phyloP scores from a whole-genome alignment of 2,797 vertebrate species.

The Agapornis canus region DNA sequence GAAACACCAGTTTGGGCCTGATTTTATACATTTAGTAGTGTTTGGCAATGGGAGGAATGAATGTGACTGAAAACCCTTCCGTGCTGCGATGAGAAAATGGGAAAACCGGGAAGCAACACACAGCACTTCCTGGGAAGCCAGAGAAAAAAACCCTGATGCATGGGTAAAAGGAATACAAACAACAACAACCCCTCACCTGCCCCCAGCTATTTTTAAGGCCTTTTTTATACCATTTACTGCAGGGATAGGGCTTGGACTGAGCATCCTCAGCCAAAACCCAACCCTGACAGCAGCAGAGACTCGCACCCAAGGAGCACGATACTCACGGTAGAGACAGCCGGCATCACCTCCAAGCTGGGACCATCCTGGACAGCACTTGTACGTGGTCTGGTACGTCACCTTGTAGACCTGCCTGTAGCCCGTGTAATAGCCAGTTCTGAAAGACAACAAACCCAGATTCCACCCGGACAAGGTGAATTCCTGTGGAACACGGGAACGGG shows the following conservation, averaged over 20 bases:
- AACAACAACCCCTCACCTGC: neutral
- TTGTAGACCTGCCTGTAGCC: conserved; percentile 87
- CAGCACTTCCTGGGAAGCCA: neutral
- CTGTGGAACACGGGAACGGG: rapidly evolving
- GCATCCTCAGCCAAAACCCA: neutral
- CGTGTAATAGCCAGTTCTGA: conserved; percentile 86
- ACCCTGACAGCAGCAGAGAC: rapidly evolving
- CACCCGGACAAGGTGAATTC: rapidly evolving
- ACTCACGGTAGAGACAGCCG: conserved; percentile 92
- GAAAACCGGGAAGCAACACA: rapidly evolving
- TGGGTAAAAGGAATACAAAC: neutral
- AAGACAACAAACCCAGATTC: neutral
- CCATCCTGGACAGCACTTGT: conserved; percentile 92
- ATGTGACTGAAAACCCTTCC: neutral
- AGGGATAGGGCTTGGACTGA: neutral
- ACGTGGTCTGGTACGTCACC: conserved; percentile 77
- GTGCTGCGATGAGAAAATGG: neutral
- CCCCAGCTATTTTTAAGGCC: neutral
- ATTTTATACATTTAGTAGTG: neutral
- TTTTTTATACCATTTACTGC: neutral
- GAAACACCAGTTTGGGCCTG: neutral
- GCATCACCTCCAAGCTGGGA: conserved; percentile 81
- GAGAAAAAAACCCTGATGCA: neutral
- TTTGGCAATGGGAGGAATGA: neutral
- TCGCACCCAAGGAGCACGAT: rapidly evolving